Evolutionary conservation across 2,888 invertebrate genomes (phyloP), one percentile per base, ranked within the genome.

Genomic region (Notodonta ziczac): DNA sequence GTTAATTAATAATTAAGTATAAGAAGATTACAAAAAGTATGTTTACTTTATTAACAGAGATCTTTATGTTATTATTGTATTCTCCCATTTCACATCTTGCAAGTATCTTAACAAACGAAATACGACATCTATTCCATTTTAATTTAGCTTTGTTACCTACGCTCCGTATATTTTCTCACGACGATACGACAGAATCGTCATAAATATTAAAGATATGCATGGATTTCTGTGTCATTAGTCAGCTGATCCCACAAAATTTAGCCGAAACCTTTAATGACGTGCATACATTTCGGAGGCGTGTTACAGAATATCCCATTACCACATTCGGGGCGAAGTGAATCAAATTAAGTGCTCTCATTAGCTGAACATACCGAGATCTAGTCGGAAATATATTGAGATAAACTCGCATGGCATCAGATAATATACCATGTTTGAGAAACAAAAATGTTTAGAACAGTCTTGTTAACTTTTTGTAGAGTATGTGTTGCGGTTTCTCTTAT

Each of bases 251-350:
- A 78, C 77, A 80, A 84, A 83, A 81, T 78, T 78, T 77, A 76
- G 77, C 78, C 77, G 77, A 76, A 80, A 77, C 77, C 67, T 76
- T 75, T 85, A 85, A 85, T 81, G 84, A 82, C 72, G 76, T 74
- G 75, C 76, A 82, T 81, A 80, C 72, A 77, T 82, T 81, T 81
- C 68, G 74, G 67, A 72, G 71, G 69, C 75, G 69, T 76, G 76
- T 76, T 80, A 80, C 75, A 82, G 82, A 81, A 86, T 84, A 79
- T 73, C 76, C 73, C 72, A 72, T 80, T 78, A 76, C 77, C 74
- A 77, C 76, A 80, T 81, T 81, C 74, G 72, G 78, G 56, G 66
- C 71, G 75, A 76, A 74, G 76, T 72, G 76, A 73, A 78, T 78
- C 72, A 76, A 81, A 82, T 81, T 78, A 79, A 81, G 71, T 67